These are phyloP conservation scores for Tineola bisselliella DNA, from an alignment of 2,888 invertebrate genomes.

Conservation along the genomic window DNA sequence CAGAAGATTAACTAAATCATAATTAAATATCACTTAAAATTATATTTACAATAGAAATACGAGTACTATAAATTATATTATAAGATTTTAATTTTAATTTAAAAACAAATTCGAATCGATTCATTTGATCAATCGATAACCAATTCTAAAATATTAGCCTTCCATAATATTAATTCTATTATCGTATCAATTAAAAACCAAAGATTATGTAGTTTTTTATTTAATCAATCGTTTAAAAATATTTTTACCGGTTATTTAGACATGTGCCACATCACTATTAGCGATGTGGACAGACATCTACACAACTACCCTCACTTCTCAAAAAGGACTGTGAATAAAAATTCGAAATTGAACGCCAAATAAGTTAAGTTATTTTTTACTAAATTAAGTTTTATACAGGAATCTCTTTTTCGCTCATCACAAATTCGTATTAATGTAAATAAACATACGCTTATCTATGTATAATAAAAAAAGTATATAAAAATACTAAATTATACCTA, in stretches of 20 bases:
- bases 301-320: constrained; percentile 28
- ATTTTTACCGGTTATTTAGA: constrained; percentile 27
- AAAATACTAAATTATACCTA: constrained; percentile 23
- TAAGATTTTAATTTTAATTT: constrained; percentile 26
- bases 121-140: no score
- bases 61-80: constrained; percentile 40
- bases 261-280: constrained; percentile 59
- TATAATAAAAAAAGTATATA: background rate
- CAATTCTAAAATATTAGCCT: no score
- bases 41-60: constrained; percentile 60
- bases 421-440: background rate
- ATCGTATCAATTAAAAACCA: no score
- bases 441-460: background rate
- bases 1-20: background rate
- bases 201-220: no score
- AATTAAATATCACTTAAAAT: constrained; percentile 52
- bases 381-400: background rate
- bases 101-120: constrained; percentile 19
- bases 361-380: background rate
- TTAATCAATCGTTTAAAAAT: no score
- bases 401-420: background rate
- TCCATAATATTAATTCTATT: no score
- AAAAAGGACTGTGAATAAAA: background rate
- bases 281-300: constrained; percentile 65
- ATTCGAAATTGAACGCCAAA: background rate